phyloP scores from a whole-genome alignment of 1,140 invertebrate species.

The Drosophila auraria region DNA sequence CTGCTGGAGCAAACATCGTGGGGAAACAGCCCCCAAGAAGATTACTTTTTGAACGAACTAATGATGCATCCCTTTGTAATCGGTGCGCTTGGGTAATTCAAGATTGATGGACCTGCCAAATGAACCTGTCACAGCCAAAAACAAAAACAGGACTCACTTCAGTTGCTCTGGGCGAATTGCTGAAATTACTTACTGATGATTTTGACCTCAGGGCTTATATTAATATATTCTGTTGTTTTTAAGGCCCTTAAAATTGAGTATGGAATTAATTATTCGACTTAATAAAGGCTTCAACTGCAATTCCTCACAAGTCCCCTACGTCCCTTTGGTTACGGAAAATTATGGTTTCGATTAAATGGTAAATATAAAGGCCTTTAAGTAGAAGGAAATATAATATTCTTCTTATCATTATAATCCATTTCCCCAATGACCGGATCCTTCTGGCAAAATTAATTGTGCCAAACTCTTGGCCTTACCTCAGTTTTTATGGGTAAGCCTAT shows the following conservation, averaged over 20 bases:
- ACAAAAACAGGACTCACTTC: neutral
- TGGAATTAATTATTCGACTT: no score
- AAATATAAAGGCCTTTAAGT: no score
- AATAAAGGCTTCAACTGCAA: neutral
- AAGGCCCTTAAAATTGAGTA: no score
- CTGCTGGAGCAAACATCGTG: neutral
- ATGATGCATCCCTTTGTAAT: conserved; percentile 44
- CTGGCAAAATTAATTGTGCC: neutral
- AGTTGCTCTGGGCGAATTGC: neutral
- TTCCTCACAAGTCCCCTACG: neutral
- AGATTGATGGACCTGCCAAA: conserved; percentile 50
- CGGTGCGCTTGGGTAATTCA: conserved; percentile 24
- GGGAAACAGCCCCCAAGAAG: neutral
- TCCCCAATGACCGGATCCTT: neutral
- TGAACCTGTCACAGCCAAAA: conserved; percentile 31
- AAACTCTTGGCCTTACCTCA: neutral
- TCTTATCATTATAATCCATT: no score
- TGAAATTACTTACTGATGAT: neutral
- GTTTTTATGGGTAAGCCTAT: conserved; percentile 4
- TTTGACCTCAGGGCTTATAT: neutral
- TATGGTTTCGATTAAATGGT: neutral
- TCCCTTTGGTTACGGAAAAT: neutral
- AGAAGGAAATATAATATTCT: no score
- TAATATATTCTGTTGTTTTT: no score
- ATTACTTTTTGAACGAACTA: conserved; percentile 34